Conservation (phyloP, 2,797 vertebrate species). For the Propithecus deckenii region DNA sequence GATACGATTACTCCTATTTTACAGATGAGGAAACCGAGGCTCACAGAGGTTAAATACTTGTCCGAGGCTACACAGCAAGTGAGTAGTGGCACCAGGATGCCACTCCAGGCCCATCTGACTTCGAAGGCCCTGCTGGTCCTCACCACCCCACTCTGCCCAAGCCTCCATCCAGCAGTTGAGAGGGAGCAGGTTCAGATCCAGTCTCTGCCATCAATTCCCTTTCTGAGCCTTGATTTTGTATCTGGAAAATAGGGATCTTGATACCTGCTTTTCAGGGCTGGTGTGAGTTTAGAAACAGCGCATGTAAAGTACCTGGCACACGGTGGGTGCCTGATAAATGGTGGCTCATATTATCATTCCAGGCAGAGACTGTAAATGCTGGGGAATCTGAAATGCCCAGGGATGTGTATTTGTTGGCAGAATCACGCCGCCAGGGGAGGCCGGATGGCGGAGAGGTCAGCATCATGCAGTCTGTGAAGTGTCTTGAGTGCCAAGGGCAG, state of each 20-base stretch:
- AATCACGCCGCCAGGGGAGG: neutral
- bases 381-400: neutral
- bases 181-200: neutral
- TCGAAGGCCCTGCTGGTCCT: neutral
- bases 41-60: neutral
- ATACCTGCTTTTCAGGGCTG: neutral
- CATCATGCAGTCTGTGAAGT: neutral
- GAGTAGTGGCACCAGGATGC: neutral
- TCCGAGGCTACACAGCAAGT: neutral
- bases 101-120: neutral
- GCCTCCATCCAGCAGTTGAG: neutral
- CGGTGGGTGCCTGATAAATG: neutral
- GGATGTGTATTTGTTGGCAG: neutral
- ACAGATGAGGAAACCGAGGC: slow-evolving; percentile 13
- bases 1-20: neutral
- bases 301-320: neutral
- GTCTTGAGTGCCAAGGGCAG: neutral
- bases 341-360: neutral
- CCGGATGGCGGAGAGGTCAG: neutral
- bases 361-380: neutral
- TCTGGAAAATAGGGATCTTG: neutral
- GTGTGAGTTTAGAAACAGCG: neutral
- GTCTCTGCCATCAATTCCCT: neutral
- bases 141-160: neutral
- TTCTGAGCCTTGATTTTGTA: neutral